phyloP scores from a whole-genome alignment of 2,888 invertebrate genomes.

The Beris morrisii region DNA sequence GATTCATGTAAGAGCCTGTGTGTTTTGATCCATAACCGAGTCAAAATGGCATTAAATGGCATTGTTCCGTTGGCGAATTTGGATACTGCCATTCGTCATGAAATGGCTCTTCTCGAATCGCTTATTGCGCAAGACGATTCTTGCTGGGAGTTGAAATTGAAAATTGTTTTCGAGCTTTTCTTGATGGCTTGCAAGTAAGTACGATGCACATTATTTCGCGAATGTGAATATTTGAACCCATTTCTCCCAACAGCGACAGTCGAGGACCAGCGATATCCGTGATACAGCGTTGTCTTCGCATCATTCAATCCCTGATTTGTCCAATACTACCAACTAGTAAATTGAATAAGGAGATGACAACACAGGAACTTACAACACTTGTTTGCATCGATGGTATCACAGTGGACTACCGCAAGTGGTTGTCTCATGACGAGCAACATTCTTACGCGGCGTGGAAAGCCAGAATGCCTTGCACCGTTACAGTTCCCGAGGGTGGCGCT shows the following conservation, averaged over 20 bases:
- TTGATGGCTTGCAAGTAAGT: constrained; percentile 68
- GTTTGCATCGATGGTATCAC: constrained; percentile 65
- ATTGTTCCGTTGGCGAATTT: constrained; percentile 74
- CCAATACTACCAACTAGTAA: constrained; percentile 63
- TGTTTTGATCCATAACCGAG: constrained; percentile 76
- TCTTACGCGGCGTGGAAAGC: constrained; percentile 74
- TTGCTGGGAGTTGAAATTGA: constrained; percentile 92
- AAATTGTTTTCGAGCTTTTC: constrained; percentile 86
- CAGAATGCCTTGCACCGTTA: constrained; percentile 60
- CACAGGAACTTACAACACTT: constrained; percentile 60
- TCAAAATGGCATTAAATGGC: constrained; percentile 77
- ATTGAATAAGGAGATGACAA: constrained; percentile 60
- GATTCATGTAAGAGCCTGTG: constrained; percentile 67
- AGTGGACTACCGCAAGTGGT: constrained; percentile 74
- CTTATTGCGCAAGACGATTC: constrained; percentile 90
- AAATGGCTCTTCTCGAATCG: constrained; percentile 84
- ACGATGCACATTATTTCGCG: not conserved
- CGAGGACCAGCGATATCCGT: constrained; percentile 86
- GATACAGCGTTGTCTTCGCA: constrained; percentile 89
- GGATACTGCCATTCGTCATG: constrained; percentile 79
- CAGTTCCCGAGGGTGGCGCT: constrained; percentile 45
- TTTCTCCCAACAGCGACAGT: constrained; percentile 58
- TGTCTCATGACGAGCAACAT: constrained; percentile 68
- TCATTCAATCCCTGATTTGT: constrained; percentile 80
- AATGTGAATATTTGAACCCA: not conserved